phyloP scores from a whole-genome alignment of 2,797 vertebrate genomes.

The Rhinichthys osculus region DNA sequence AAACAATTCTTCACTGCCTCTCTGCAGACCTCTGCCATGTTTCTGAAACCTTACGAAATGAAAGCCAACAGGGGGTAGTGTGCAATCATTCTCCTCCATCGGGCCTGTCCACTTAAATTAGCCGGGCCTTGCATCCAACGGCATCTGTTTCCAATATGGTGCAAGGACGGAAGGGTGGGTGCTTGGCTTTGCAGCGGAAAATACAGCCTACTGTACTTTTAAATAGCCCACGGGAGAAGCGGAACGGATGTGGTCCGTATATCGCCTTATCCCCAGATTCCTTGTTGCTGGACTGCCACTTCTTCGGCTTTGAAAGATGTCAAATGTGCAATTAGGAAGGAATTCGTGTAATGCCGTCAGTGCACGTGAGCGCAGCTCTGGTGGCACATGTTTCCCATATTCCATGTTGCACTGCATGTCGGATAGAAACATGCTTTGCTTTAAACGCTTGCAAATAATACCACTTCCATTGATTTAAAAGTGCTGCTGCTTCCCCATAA shows the following conservation, averaged over 20 bases:
- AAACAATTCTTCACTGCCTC: constrained; percentile 54
- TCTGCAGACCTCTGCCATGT: constrained; percentile 73
- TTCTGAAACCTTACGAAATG: constrained; percentile 80
- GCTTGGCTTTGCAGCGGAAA: constrained; percentile 83
- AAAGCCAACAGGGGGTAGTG: constrained; percentile 84
- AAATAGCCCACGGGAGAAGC: constrained; percentile 84
- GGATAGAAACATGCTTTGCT: constrained; percentile 3
- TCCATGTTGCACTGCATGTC: not conserved
- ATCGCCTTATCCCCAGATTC: constrained; percentile 79
- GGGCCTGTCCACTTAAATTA: constrained; percentile 87
- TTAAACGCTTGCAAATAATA: constrained; percentile 40
- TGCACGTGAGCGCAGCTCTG: constrained; percentile 49
- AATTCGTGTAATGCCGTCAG: constrained; percentile 80
- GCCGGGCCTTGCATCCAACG: constrained; percentile 82
- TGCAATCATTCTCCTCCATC: constrained; percentile 82
- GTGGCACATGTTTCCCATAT: constrained; percentile 31
- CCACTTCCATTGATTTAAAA: constrained; percentile 69
- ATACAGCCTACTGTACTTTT: constrained; percentile 88
- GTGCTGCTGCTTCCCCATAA: constrained; percentile 76
- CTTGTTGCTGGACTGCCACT: constrained; percentile 80
- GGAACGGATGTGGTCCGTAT: constrained; percentile 78
- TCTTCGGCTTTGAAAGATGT: constrained; percentile 79
- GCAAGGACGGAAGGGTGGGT: constrained; percentile 85
- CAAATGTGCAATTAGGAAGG: constrained; percentile 84
- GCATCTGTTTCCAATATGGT: constrained; percentile 88